These are phyloP conservation scores for Julus scandinavius DNA, from an alignment of 2,888 invertebrate genomes.

Conservation along the genomic window DNA sequence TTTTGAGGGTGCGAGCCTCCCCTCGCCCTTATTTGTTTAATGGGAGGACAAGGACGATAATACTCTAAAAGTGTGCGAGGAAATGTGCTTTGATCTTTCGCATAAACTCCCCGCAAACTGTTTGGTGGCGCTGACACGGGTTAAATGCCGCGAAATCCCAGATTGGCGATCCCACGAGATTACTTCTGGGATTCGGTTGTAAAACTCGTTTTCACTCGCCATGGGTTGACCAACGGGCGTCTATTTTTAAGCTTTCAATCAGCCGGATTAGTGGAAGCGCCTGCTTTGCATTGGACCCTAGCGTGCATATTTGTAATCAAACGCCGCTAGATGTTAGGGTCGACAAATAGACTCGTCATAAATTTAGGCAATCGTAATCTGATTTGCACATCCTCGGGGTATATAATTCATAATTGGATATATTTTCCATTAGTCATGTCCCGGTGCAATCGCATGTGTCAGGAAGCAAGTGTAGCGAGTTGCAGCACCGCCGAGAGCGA, in stretches of 20 bases:
- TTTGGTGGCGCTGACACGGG: conserved; percentile 38
- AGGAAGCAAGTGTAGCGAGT: background rate
- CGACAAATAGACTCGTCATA: conserved; percentile 42
- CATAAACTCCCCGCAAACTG: background rate
- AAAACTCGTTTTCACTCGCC: background rate
- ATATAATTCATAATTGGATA: conserved; percentile 39
- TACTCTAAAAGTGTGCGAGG: background rate
- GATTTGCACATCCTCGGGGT: conserved; percentile 34
- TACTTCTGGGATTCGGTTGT: background rate
- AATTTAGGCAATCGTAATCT: conserved; percentile 7
- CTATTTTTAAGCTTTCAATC: background rate
- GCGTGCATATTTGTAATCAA: background rate
- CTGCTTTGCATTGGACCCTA: conserved; percentile 13
- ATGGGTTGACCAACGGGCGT: background rate
- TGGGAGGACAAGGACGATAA: conserved; percentile 16
- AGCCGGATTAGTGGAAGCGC: background rate
- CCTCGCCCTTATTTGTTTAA: background rate
- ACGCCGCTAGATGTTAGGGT: background rate
- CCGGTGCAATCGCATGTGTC: conserved; percentile 10
- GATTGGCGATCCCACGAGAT: background rate
- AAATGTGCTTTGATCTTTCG: conserved; percentile 4
- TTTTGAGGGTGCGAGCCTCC: background rate
- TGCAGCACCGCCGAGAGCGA: conserved; percentile 12
- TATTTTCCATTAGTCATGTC: conserved; percentile 42
- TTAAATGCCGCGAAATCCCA: conserved; percentile 2